These are phyloP conservation scores for Coracopsis vasa DNA, from an alignment of 2,113 vertebrate genomes.

Conservation along the genomic window DNA sequence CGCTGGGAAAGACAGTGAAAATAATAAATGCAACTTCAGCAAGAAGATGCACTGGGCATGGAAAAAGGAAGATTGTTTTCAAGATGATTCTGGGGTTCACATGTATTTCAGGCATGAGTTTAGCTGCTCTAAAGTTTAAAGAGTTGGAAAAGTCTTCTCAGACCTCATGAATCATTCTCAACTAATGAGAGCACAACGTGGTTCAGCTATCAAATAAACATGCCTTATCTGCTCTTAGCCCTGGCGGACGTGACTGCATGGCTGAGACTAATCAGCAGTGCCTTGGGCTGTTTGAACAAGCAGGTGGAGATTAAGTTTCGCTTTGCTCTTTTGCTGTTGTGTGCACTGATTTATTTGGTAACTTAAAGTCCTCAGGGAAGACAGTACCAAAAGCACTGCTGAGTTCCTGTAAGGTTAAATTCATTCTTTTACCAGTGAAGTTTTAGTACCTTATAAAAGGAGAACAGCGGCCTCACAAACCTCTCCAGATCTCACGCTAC, in stretches of 20 bases:
- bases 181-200: conserved; percentile 3
- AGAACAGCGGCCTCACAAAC: background rate
- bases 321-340: background rate
- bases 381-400: background rate
- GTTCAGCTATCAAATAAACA: conserved; percentile 30
- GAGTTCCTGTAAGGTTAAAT: conserved; percentile 26
- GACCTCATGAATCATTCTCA: conserved; percentile 30
- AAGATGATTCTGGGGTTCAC: background rate
- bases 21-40: background rate
- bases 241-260: background rate
- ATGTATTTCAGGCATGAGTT: background rate
- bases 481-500: background rate
- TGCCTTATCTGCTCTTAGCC: background rate
- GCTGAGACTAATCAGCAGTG: background rate
- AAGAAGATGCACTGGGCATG: background rate
- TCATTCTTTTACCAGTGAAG: background rate
- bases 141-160: background rate
- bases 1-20: background rate
- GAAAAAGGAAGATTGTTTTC: background rate
- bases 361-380: background rate
- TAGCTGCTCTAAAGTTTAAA: background rate
- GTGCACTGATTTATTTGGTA: background rate
- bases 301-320: conserved; percentile 10
- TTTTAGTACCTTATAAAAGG: background rate
- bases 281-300: background rate